Base-by-base conservation (phyloP, 1,140 invertebrate genomes). In the Drosophila sucinea region DNA sequence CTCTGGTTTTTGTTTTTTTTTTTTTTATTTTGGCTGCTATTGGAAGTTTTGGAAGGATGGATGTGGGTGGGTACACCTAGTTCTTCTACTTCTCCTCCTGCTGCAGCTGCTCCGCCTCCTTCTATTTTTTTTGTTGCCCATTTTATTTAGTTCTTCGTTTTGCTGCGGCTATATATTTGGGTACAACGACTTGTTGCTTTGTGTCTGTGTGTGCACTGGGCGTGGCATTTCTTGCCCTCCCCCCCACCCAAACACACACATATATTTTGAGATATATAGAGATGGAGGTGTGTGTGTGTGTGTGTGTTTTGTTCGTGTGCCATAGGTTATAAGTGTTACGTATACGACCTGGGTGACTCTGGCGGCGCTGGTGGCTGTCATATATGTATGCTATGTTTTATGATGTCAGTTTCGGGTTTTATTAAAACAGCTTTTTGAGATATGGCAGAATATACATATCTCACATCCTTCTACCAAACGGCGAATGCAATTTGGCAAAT, bases 161-260 rank as follows among this genome's bases (percentile, higher is more conserved):
- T 47, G 38, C 57, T 8, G 58, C 10, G 11, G 71, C 70, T 80
- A 84, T 89, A 80, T 89, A 84, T 89, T 89, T 66, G 85, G 84
- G 84, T 89, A 89, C 84, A 89, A 89, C 84, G 84, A 89, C 84
- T 89, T 89, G 84, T 89, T 89, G 84, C 84, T 79, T 87, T 87
- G 82, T 81, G 68, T 70, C 56, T 85, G 80, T 82, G 61, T 68
- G 66, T 60, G 61, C 10, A 61, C 73, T 87, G 83, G 83, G 83
- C 87, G 83, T 86, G 83, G 83, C 77, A 69, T 56, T 25, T 35
- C 30, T 51, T 66, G 69, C 77, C 60, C 69, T 60, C 64, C 64
- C 63, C 40, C 17, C 30, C 66, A 66, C 23, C 58, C 25, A 66
- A 38, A 33, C 64, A 54, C 33, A 35, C 30, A 41, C 32, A 23